Evolutionary conservation across 2,888 invertebrate species (phyloP).

Genomic region (Nomada lathburiana): DNA sequence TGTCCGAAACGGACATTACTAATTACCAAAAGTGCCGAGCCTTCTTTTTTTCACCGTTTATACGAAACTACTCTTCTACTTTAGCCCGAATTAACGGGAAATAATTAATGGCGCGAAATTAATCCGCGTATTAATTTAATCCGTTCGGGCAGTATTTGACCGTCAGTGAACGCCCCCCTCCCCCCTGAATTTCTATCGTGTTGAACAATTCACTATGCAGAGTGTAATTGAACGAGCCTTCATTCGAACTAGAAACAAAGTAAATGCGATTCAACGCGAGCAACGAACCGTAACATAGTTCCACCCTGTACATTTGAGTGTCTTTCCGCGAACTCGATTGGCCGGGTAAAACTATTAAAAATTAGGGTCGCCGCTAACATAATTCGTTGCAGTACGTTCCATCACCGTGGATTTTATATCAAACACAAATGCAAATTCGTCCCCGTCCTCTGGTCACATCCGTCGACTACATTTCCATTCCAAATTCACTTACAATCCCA

Average conservation of each 20-base stretch:
- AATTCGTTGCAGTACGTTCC: not conserved
- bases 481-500: constrained; percentile 50
- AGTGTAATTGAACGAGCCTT: not conserved
- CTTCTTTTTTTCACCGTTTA: too few species aligned
- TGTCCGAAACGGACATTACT: not conserved
- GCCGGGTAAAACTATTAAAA: constrained; percentile 5
- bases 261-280: not conserved
- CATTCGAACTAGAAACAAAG: not conserved
- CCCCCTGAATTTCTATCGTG: not conserved
- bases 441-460: not conserved
- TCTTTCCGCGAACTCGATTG: not conserved
- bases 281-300: not conserved
- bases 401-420: constrained; percentile 23
- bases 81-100: not conserved
- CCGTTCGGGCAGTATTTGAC: not conserved
- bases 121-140: not conserved
- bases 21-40: not conserved
- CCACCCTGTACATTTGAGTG: not conserved
- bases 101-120: not conserved
- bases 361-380: not conserved
- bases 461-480: constrained; percentile 43
- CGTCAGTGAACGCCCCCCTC: not conserved
- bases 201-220: not conserved
- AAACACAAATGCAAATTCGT: constrained; percentile 34
- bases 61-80: not conserved